A percentile compares a stretch with the other conserved stretches of the same genome.
phyloP scores from a whole-genome alignment of 1,140 invertebrate species.

The Acromyrmex heyeri region DNA sequence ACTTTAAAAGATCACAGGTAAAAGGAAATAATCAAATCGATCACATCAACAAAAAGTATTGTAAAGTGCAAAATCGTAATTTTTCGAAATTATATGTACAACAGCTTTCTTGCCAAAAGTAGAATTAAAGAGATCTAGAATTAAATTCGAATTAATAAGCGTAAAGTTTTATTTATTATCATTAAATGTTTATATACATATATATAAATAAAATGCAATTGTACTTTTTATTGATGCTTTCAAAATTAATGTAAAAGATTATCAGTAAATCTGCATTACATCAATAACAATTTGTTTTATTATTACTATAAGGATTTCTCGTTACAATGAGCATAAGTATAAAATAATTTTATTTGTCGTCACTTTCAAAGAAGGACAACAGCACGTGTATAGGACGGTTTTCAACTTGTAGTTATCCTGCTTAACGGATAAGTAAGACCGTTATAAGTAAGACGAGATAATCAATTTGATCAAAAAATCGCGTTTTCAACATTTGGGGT shows the following conservation, averaged over 20 bases:
- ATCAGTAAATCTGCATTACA: not conserved
- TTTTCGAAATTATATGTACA: not conserved
- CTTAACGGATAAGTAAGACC: no score
- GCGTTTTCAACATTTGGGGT: not conserved
- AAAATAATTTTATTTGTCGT: slow-evolving; percentile 67
- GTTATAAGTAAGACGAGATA: not conserved
- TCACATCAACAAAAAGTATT: slow-evolving; percentile 6
- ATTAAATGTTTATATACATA: not conserved
- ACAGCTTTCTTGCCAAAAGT: not conserved
- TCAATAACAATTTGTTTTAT: slow-evolving; percentile 79
- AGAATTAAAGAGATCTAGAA: not conserved
- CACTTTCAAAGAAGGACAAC: slow-evolving; percentile 59
- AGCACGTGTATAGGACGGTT: slow-evolving; percentile 73
- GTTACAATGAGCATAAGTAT: slow-evolving; percentile 78
- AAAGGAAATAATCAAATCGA: not conserved
- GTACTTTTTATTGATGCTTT: slow-evolving; percentile 9
- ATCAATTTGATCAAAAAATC: slow-evolving; percentile 3
- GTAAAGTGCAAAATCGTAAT: not conserved
- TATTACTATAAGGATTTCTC: slow-evolving; percentile 78
- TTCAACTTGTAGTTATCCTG: slow-evolving; percentile 41
- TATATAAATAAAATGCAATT: not conserved
- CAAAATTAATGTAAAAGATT: not conserved
- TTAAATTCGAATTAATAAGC: not conserved
- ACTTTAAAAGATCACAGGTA: not conserved
- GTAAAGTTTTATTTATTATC: not conserved